phyloP scores from a whole-genome alignment of 23 tunicate species.

The Styela clava region DNA sequence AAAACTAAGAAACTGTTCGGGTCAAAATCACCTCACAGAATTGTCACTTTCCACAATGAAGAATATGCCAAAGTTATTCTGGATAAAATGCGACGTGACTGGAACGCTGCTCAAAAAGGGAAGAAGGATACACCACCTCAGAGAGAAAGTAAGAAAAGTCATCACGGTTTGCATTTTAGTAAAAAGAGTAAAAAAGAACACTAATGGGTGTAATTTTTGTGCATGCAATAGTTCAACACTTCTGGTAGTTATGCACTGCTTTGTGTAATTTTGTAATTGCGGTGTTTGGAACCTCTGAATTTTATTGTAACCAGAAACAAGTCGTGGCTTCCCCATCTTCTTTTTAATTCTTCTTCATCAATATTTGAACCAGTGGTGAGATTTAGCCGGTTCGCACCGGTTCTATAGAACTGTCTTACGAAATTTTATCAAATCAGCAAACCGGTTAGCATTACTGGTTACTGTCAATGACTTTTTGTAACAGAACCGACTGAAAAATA shows the following conservation, averaged over 20 bases:
- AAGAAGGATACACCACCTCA: not conserved
- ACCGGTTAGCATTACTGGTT: no score
- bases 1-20: constrained; percentile 58
- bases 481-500: no score
- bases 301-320: no score
- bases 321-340: no score
- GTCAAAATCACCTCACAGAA: constrained; percentile 18
- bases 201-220: not conserved
- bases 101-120: not conserved
- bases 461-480: no score
- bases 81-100: not conserved
- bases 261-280: no score
- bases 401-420: no score
- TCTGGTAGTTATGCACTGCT: not conserved
- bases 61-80: constrained; percentile 21
- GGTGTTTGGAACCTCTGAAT: no score
- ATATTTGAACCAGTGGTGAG: no score
- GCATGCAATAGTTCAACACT: constrained; percentile 8
- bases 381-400: no score
- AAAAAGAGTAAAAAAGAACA: constrained; percentile 8
- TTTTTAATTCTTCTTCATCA: no score
- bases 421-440: no score
- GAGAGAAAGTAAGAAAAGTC: constrained; percentile 24
- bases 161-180: constrained; percentile 4
- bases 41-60: constrained; percentile 45